Evolutionary conservation across 2,888 invertebrate species (phyloP), one percentile per base, ranked within the genome.

Genomic region (Mesoligia furuncula): DNA sequence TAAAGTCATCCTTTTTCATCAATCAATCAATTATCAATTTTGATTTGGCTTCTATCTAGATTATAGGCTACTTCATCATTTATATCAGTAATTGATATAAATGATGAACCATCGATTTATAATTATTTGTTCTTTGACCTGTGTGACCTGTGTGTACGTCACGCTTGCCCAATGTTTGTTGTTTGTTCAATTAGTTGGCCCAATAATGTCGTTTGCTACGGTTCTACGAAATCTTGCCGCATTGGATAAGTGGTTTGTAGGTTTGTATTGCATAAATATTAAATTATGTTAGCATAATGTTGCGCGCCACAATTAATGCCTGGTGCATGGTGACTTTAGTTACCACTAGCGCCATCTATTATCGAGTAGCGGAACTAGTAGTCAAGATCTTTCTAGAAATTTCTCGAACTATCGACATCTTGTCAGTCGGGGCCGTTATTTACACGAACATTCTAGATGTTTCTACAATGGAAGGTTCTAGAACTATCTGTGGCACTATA

Each of bases 151-250:
- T 51, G 7, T 73, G 59, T 13, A 27, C 80, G 67, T 45, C 71
- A 75, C 4, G 36, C 51, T 66, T 36, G 57, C n/a, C 67, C 51
- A 75, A 75, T 81, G 75, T 80, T 81, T 72, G 80, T 45, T 20
- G 31, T 64, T 80, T 57, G 67, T 51, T 57, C 27, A 67, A 48
- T 68, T 45, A 9, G 71, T 39, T 68, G 39, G 73, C 3, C 64
- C 68, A 72, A 59, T 69, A 69, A 65, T 68, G 31, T 9, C 17
- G 61, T 59, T 66, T 9, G 20, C 15, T 13, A 2, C 20, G 15
- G 27, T 69, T 80, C 64, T 61, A 61, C 15, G 59, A 72, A 80
- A 31, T 61, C 24, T 31, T 59, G 59, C 57, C 64, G 48, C 68
- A 64, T 42, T 75, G 24, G 20, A 20, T 7, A 54, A 45, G 15